Base-by-base conservation (phyloP, 2,113 vertebrate genomes). In the Aspidoscelis tigris region DNA sequence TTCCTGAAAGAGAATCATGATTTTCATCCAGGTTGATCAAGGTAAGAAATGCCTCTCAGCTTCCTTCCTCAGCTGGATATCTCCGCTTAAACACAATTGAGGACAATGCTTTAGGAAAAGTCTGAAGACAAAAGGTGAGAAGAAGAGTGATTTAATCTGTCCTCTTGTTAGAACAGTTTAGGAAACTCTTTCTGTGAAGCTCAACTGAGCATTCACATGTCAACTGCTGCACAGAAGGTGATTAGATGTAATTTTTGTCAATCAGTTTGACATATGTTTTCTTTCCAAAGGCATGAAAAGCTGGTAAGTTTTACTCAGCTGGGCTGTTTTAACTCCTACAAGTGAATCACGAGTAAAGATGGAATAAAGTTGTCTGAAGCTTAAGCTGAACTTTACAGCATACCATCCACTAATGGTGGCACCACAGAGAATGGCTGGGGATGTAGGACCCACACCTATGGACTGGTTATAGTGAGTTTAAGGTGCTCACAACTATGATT, bases 81-180 rank as follows among this genome's bases (percentile, higher is more conserved):
- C 75, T 78, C 58, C 53, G 41, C 61, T 83, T 86, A 81, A 33
- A 7, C 58, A 24, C 74, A 53, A 78, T 76, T 87, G 58, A 84
- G 81, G 78, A 83, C 64, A 58, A 68, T 0, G 1, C 65, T 89
- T 75, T 9, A 41, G 58, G 69, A 33, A 77, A 78, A 87, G 65
- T 78, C 44, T 75, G 86, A 87, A 87, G 80, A 43, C 64, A 77
- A 61, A 86, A 61, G 39, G 61, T 18, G 53, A 0, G 3, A 4
- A 76, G 70, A 71, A 7, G n/a, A 76, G 75, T 6, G 12, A 75
- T 58, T 83, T 86, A 53, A 78, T 21, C 43, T 79, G 10, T 24
- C 18, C 84, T 39, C 68, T 85, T 2, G 24, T 11, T 70, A 72
- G 76, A 80, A 82, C 8, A 8, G 78, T 78, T 83, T 21, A 61